phyloP scores from a whole-genome alignment of 2,797 vertebrate species.

The Lepidocolaptes lacrymiger region DNA sequence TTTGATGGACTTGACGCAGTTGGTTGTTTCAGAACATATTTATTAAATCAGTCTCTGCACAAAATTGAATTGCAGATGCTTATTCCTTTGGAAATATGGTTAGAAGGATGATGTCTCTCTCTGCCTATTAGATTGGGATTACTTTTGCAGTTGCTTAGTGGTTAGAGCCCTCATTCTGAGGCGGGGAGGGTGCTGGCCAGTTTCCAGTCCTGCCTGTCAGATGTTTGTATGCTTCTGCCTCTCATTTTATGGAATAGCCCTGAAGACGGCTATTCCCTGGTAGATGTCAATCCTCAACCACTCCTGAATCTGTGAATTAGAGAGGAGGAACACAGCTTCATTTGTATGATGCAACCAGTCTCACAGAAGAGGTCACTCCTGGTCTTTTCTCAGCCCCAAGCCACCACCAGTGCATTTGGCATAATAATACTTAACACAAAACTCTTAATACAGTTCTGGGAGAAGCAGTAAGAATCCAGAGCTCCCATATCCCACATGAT shows the following conservation, averaged over 20 bases:
- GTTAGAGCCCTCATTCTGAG: not conserved
- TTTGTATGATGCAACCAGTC: not conserved
- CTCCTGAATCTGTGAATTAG: not conserved
- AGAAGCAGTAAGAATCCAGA: not conserved
- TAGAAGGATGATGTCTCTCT: not conserved
- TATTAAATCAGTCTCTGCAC: not conserved
- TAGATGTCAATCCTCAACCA: not conserved
- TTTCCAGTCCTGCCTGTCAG: not conserved
- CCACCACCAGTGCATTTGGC: not conserved
- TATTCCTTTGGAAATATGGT: not conserved
- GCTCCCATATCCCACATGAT: not conserved
- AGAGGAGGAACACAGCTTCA: not conserved
- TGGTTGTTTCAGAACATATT: not conserved
- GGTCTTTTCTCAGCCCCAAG: not conserved
- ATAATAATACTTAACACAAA: not conserved
- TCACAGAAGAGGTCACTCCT: not conserved
- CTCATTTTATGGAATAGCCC: not conserved
- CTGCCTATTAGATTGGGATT: not conserved
- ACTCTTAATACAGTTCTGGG: not conserved
- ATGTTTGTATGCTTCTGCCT: not conserved
- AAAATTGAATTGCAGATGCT: not conserved
- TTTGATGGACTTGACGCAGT: not conserved
- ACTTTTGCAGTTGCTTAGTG: not conserved
- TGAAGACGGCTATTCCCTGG: not conserved
- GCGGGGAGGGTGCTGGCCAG: not conserved